A percentile compares a stretch with the other conserved stretches of the same genome.
Evolutionary conservation across 1,140 invertebrate species (phyloP).

Genomic region (Bombus superbus): DNA sequence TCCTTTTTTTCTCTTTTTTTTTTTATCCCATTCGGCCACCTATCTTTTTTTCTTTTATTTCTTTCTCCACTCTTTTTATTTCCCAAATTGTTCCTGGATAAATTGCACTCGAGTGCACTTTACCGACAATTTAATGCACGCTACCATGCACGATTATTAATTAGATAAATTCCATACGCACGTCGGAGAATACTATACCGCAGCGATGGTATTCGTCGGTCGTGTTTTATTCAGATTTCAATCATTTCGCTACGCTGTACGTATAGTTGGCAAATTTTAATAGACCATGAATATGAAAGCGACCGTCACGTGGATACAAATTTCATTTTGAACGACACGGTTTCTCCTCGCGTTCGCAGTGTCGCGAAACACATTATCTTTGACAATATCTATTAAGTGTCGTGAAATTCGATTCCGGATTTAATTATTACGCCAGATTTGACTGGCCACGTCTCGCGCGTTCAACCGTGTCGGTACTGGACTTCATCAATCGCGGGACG

Average conservation of each 20-base stretch:
- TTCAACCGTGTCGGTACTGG: not conserved
- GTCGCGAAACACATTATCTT: slow-evolving; percentile 38
- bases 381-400: slow-evolving; percentile 40
- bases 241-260: slow-evolving; percentile 21
- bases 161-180: slow-evolving; percentile 14
- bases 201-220: not conserved
- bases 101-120: not conserved
- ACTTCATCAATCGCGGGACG: slow-evolving; percentile 9
- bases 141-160: slow-evolving; percentile 29
- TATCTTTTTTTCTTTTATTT: not conserved
- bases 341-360: not conserved
- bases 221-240: slow-evolving; percentile 47
- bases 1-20: not conserved
- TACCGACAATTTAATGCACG: not conserved
- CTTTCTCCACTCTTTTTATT: too few relatives aligned
- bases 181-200: not conserved
- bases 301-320: slow-evolving; percentile 21
- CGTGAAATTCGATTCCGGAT: slow-evolving; percentile 37
- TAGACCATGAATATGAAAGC: slow-evolving; percentile 52
- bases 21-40: not conserved
- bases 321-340: slow-evolving; percentile 43
- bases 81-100: not conserved
- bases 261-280: slow-evolving; percentile 40
- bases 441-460: not conserved
- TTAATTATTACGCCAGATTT: slow-evolving; percentile 48